These are phyloP conservation scores for Oreortyx pictus DNA, from an alignment of 2,797 vertebrate species.

Conservation along the genomic window DNA sequence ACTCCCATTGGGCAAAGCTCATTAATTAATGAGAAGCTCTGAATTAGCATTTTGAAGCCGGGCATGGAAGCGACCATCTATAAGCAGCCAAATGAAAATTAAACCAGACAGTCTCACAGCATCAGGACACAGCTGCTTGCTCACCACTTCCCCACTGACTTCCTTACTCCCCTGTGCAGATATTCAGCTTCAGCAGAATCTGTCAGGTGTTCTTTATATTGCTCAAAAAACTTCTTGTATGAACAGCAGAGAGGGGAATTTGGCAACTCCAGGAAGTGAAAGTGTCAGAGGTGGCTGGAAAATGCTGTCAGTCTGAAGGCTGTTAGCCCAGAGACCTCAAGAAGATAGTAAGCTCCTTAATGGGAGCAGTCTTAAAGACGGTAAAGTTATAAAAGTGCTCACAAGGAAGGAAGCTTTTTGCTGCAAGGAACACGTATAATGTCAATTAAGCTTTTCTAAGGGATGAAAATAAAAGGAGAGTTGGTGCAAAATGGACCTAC, in stretches of 20 bases:
- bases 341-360: slow-evolving; percentile 37
- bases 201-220: neutral
- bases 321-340: neutral
- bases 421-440: neutral
- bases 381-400: neutral
- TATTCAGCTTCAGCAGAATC: slow-evolving; percentile 13
- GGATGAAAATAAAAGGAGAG: neutral
- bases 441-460: neutral
- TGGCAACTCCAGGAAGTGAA: neutral
- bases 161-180: slow-evolving; percentile 33
- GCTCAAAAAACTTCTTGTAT: neutral
- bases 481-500: neutral
- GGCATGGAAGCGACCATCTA: slow-evolving; percentile 30
- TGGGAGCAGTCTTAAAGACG: neutral
- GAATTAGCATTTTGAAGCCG: slow-evolving; percentile 62
- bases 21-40: slow-evolving; percentile 74
- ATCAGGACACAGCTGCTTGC: neutral
- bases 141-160: slow-evolving; percentile 46
- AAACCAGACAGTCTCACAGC: slow-evolving; percentile 8
- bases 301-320: neutral
- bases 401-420: neutral
- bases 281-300: neutral
- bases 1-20: slow-evolving; percentile 61
- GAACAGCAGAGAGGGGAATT: neutral
- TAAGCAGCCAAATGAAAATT: slow-evolving; percentile 62